Base-by-base conservation (phyloP, 2,113 vertebrate genomes). In the Hippocampus zosterae region DNA sequence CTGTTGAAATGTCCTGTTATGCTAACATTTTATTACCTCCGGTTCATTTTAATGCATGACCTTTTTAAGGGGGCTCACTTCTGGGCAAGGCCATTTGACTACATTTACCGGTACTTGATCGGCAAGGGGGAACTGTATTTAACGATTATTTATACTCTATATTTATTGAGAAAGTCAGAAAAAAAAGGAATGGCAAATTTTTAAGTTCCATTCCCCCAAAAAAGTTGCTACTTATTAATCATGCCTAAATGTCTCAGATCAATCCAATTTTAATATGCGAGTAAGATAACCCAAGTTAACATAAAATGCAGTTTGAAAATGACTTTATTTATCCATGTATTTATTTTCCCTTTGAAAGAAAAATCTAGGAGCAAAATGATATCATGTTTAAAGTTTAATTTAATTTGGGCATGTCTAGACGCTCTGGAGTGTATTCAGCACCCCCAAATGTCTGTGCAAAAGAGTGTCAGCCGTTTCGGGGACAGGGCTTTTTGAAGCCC, bases 11-110 rank as follows among this genome's bases (percentile, higher is more conserved):
- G 41, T 41, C 9, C 23, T 48, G 23, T 44, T 65, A 40, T 12
- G 18, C 21, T 46, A 65, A 46, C 13, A 25, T 46, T 27, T 46
- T 48, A 65, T 46, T 46, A 46, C 15, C n/a, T 64, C 3, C 40
- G 2, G 62, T 46, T 44, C 40, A 44, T 19, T 62, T 41, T 44
- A 44, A 41, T 44, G 41, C 62, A 7, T 64, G 11, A 27, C 48
- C 19, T 65, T 67, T 66, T 52, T 67, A 53, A 67, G 19, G 27
- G 25, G 18, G 8, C 65, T 52, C 27, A 29, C 57, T 60, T 33
- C 11, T 60, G 16, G 15, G 15, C 15, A 33, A 60, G 15, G 57
- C 57, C 57, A 18, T 29, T 33, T 60, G 57, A 33, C 57, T 18
- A 60, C 6, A 37, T 60, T 29, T 29, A 13, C n/a, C n/a, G n/a